A percentile compares a stretch with the other conserved stretches of the same genome.
Evolutionary conservation across 1,140 invertebrate species (phyloP).

Genomic region (Calephelis nemesis): DNA sequence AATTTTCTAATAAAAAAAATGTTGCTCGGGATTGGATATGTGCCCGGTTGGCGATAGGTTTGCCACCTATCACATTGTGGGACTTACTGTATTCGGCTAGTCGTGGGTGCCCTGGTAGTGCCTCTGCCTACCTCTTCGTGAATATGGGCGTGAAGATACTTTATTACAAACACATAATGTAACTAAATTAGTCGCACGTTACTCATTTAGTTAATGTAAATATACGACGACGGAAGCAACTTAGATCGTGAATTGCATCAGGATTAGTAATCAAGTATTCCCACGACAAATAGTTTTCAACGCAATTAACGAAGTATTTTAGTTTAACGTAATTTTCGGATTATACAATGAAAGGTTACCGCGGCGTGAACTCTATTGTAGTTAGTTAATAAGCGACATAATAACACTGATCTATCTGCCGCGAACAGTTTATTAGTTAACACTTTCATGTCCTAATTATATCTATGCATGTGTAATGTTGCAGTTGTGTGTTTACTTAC

Average conservation of each 20-base stretch:
- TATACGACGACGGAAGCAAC: constrained; percentile 27
- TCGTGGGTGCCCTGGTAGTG: no score
- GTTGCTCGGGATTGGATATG: no score
- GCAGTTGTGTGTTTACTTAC: no score
- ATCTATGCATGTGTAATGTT: no score
- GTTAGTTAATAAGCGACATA: constrained; percentile 10
- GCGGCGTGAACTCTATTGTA: constrained; percentile 32
- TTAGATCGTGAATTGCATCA: constrained; percentile 32
- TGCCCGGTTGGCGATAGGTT: no score
- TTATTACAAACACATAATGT: constrained; percentile 16
- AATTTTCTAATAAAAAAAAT: no score
- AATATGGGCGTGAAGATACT: not conserved
- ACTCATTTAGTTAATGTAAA: constrained; percentile 36
- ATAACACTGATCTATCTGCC: constrained; percentile 4
- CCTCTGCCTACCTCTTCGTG: not conserved
- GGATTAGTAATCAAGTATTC: constrained; percentile 26
- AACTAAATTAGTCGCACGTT: constrained; percentile 35
- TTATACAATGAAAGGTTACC: constrained; percentile 29
- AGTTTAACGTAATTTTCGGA: constrained; percentile 30
- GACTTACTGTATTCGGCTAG: no score
- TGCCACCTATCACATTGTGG: no score
- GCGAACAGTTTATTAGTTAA: not conserved
- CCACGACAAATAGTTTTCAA: constrained; percentile 29
- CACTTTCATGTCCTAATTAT: not conserved
- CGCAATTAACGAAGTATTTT: constrained; percentile 29